phyloP scores from a whole-genome alignment of 2,797 vertebrate species.

The Nannoperca australis region DNA sequence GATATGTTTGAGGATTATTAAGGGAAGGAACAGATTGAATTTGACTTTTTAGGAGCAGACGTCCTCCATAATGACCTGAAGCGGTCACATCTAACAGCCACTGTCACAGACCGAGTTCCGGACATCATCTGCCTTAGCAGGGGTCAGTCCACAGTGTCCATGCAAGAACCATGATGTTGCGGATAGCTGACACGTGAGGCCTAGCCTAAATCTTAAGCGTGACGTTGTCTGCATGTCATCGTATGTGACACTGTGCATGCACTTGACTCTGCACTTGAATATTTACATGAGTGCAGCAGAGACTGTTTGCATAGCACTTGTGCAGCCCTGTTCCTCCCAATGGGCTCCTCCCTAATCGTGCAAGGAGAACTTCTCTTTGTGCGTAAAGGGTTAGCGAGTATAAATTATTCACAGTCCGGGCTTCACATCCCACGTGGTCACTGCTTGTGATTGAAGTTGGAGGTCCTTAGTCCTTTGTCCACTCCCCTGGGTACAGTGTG shows the following conservation, averaged over 20 bases:
- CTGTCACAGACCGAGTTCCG: constrained; percentile 28
- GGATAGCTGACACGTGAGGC: constrained; percentile 53
- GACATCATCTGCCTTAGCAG: constrained; percentile 39
- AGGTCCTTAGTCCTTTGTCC: constrained; percentile 60
- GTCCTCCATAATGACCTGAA: constrained; percentile 23
- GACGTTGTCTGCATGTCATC: constrained; percentile 54
- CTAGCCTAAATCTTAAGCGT: constrained; percentile 49
- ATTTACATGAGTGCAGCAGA: constrained; percentile 53
- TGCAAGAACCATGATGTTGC: constrained; percentile 43
- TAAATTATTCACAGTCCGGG: constrained; percentile 72
- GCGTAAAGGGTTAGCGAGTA: constrained; percentile 62
- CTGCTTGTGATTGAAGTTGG: constrained; percentile 67
- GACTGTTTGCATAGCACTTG: constrained; percentile 34
- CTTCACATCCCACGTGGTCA: constrained; percentile 68
- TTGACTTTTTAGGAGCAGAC: constrained; percentile 9
- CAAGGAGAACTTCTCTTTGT: constrained; percentile 56
- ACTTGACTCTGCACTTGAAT: constrained; percentile 47
- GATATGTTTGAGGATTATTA: background rate
- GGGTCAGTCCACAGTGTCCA: constrained; percentile 40
- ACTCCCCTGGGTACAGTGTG: constrained; percentile 49
- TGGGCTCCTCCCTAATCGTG: constrained; percentile 38
- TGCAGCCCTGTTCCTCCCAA: constrained; percentile 23
- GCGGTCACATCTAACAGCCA: constrained; percentile 24
- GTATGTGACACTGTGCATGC: constrained; percentile 52
- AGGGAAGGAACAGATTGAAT: constrained; percentile 3